Evolutionary conservation across 2,113 vertebrate genomes (phyloP), one percentile per base, ranked within the genome.

Genomic region (Carlito syrichta): DNA sequence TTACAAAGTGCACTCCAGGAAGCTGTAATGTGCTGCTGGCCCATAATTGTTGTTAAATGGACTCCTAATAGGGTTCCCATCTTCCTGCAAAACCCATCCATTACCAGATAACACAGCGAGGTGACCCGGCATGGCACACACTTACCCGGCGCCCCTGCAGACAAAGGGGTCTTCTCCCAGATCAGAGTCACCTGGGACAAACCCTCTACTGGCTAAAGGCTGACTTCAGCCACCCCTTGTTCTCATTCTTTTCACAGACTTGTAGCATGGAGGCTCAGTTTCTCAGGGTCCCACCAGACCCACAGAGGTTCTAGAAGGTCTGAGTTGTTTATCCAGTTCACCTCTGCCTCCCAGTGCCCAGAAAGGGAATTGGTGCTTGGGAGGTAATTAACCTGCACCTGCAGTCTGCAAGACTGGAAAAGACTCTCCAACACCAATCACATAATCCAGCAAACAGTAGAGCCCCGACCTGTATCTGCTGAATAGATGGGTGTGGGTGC

Each of bases 131-230:
- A 1, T 8, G 20, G 11, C 35, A 1, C 45, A 27, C 0, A 1
- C 45, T 35, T 27, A 20, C 23, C 2, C 0, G 0, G 93, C 0
- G 0, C 40, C 43, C 38, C 83, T 60, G 20, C 17, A 1, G 5
- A 30, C 2, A 7, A n/a, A 3, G 30, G 38, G 19, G 35, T 1
- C 11, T 20, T 20, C 22, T 17, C 56, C 69, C n/a, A 45, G 62
- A 8, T 6, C n/a, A n/a, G 35, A 25, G 8, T 50, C 76, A 14
- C 23, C 11, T 5, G 7, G 62, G 8, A 16, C 1, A 0, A 45
- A 4, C 9, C 35, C 17, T 14, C 50, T 68, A 35, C 9, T 69
- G 14, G 6, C 6, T 0, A 22, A 45, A 27, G 40, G n/a, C 91
- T 4, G 4, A 78, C 78, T 22, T 1, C 0, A 32, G 77, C 16